phyloP scores from a whole-genome alignment of 2,113 vertebrate species.

The Tenebrosternarchus preto region DNA sequence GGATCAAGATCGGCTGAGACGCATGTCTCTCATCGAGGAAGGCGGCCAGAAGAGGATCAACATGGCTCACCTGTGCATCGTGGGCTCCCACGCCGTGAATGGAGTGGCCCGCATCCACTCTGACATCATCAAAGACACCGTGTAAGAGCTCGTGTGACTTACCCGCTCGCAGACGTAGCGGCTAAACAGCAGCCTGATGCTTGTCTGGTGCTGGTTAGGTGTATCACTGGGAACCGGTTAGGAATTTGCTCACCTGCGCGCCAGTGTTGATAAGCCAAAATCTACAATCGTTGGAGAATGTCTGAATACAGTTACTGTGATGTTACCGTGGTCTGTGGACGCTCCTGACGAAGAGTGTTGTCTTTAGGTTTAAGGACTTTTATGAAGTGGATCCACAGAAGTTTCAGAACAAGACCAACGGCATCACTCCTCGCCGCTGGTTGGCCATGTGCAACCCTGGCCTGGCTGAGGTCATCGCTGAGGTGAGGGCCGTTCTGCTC shows the following conservation, averaged over 20 bases:
- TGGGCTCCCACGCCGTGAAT: slow-evolving; percentile 87
- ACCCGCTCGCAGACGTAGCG: background rate
- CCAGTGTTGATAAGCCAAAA: background rate
- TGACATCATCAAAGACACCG: slow-evolving; percentile 85
- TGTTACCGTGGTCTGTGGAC: background rate
- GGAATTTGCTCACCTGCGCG: background rate
- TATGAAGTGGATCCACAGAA: slow-evolving; percentile 89
- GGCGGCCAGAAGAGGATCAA: slow-evolving; percentile 85
- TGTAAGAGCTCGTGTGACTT: slow-evolving; percentile 70
- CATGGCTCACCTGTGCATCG: slow-evolving; percentile 91
- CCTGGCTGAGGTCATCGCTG: slow-evolving; percentile 88
- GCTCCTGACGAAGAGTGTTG: background rate
- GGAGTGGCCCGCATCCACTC: slow-evolving; percentile 91
- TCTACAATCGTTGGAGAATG: background rate
- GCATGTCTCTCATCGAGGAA: slow-evolving; percentile 91
- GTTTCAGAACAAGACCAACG: slow-evolving; percentile 94
- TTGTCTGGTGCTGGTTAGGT: background rate
- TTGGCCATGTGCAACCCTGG: slow-evolving; percentile 89
- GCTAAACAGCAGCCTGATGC: background rate
- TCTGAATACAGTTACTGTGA: background rate
- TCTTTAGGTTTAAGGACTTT: slow-evolving; percentile 88
- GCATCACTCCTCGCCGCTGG: slow-evolving; percentile 93
- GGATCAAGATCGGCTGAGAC: slow-evolving; percentile 78
- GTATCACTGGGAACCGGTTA: background rate
- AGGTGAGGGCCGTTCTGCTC: slow-evolving; percentile 71